Percentiles rank a stretch among this genome's conserved stretches.
Conservation (phyloP, 2,888 invertebrate species). For the Adineta ricciae region DNA sequence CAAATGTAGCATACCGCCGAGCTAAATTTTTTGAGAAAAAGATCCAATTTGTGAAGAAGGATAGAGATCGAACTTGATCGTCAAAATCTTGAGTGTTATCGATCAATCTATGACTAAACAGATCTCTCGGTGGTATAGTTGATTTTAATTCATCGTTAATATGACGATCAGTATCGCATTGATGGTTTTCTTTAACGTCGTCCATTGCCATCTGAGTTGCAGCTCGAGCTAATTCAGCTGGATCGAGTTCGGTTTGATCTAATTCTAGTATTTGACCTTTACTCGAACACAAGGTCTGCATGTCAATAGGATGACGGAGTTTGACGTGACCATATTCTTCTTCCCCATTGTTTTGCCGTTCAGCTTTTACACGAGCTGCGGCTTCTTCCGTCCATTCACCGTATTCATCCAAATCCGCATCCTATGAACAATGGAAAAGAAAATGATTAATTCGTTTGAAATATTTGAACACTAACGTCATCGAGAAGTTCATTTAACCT, state of each 20-base stretch:
- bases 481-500: neutral
- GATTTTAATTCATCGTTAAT: neutral
- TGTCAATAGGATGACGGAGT: conserved; percentile 1
- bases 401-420: neutral
- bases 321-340: neutral
- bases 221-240: neutral
- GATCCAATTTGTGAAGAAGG: neutral
- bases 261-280: conserved; percentile 16
- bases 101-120: neutral
- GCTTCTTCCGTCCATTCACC: neutral
- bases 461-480: neutral
- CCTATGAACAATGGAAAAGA: neutral
- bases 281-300: neutral
- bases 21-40: neutral
- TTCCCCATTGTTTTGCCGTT: neutral
- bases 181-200: neutral
- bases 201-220: conserved; percentile 8
- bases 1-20: conserved; percentile 4
- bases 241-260: neutral
- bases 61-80: neutral
- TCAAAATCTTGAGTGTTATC: conserved; percentile 1
- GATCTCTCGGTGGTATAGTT: neutral
- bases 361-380: neutral
- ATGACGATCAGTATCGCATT: neutral
- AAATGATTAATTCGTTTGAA: neutral